These are phyloP conservation scores for Origma solitaria DNA, from an alignment of 2,113 vertebrate genomes.

Conservation along the genomic window DNA sequence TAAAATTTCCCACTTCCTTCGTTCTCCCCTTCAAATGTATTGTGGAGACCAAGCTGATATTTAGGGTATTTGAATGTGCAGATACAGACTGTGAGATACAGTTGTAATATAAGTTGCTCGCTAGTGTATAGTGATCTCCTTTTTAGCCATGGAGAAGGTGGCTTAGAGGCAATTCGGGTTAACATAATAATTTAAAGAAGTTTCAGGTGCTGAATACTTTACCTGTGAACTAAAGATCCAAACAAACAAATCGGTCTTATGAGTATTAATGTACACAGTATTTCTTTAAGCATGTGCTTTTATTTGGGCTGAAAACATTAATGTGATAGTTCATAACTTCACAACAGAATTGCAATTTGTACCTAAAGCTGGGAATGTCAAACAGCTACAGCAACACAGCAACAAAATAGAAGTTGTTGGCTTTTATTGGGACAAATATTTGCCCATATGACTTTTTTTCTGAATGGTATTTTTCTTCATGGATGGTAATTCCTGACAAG, in stretches of 20 bases:
- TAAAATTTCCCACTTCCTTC: background rate
- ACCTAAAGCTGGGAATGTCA: background rate
- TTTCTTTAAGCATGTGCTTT: background rate
- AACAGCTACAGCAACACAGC: background rate
- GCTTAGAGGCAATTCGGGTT: background rate
- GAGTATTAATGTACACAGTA: background rate
- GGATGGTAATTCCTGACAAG: background rate
- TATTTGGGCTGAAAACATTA: background rate
- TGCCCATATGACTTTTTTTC: background rate
- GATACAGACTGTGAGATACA: background rate
- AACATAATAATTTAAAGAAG: background rate
- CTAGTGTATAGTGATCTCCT: background rate
- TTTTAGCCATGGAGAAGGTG: background rate
- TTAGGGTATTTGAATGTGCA: background rate
- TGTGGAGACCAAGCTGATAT: background rate
- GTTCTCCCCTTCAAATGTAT: rapidly evolving
- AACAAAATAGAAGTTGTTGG: background rate
- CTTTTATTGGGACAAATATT: background rate
- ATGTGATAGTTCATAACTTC: background rate
- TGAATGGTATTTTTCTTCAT: background rate
- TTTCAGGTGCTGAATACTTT: background rate
- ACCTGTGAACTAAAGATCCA: background rate
- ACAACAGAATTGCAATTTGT: background rate
- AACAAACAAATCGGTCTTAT: background rate
- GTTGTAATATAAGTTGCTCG: background rate